Percentiles rank a stretch among this genome's conserved stretches.
Conservation (phyloP, 2,888 invertebrate species). For the Shargacucullia verbasci region DNA sequence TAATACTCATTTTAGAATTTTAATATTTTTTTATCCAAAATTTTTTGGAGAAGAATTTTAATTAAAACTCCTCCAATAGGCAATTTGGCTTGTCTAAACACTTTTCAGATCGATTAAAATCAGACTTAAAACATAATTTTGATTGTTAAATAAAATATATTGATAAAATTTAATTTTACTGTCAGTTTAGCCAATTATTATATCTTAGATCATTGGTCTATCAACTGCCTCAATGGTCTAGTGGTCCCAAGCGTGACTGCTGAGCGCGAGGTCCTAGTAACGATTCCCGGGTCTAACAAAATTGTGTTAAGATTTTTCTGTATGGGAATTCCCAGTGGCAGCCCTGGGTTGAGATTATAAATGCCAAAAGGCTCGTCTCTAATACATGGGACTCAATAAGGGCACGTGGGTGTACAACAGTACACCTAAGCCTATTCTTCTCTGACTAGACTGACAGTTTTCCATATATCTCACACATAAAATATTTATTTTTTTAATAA, state of each 20-base stretch:
- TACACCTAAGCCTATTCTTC: too few species aligned
- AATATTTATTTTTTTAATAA: slow-evolving; percentile 10
- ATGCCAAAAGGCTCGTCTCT: too few species aligned
- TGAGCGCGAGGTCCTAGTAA: too few species aligned
- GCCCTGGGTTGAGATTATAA: too few species aligned
- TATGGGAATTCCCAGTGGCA: too few species aligned
- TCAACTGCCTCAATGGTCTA: too few species aligned
- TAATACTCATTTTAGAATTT: slow-evolving; percentile 33
- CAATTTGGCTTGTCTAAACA: slow-evolving; percentile 20
- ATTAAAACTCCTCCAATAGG: not conserved
- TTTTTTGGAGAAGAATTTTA: slow-evolving; percentile 11
- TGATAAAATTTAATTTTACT: not conserved
- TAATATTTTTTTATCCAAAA: not conserved
- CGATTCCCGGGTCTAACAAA: too few species aligned
- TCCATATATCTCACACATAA: slow-evolving; percentile 2
- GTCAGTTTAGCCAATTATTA: slow-evolving; percentile 17
- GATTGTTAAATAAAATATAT: slow-evolving; percentile 7
- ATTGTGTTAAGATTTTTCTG: too few species aligned
- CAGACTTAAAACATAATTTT: slow-evolving; percentile 28
- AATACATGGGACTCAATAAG: too few species aligned
- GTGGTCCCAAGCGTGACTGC: too few species aligned
- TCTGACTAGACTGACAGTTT: slow-evolving; percentile 9
- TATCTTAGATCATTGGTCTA: too few species aligned
- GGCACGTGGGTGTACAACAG: too few species aligned
- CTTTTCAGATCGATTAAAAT: slow-evolving; percentile 36